Evolutionary conservation across 2,113 vertebrate genomes (phyloP), one percentile per base, ranked within the genome.

Genomic region (Phoxinus phoxinus): DNA sequence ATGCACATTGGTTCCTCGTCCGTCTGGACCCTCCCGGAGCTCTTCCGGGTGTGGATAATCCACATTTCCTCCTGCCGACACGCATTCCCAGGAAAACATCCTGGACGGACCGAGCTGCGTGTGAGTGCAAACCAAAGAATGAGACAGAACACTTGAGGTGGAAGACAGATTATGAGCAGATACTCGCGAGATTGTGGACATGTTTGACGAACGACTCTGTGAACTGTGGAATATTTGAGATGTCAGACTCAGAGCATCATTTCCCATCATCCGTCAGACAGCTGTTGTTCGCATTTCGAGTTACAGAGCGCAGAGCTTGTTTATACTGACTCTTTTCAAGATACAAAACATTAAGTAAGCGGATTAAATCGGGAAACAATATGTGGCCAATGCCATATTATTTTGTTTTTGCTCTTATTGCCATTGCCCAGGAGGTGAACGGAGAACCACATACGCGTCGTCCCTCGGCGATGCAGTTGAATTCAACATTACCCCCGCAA

Each of bases 21-120:
- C 6, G 59, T 15, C n/a, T 75, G 73, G 59, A 51, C 44, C 81
- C 81, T 78, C 74, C 73, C 90, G 87, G 88, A 92, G 90, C 90
- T 37, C 86, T 91, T 92, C 92, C 92, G 93, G 91, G 85, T 91
- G 91, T 84, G 89, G 89, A 90, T 93, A 89, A 94, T 91, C 89
- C 91, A 58, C 88, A 86, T 91, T 89, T 88, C 87, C 63, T 32
- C 83, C 76, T 77, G 83, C 58, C 80, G 78, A 48, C 67, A 61
- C 88, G 44, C 81, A 90, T 81, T 86, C 83, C 81, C 73, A 79
- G 80, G 89, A 81, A 90, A 58, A 65, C 75, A 83, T 59, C 81
- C 53, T 37, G 69, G 13, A 46, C 73, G 84, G 61, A 48, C 44
- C 6, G 59, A 41, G 81, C 27, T 44, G 74, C 37, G 11, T 30